A percentile compares a stretch with the other conserved stretches of the same genome.
phyloP scores from a whole-genome alignment of 2,888 invertebrate species.

The Abscondita cerata region DNA sequence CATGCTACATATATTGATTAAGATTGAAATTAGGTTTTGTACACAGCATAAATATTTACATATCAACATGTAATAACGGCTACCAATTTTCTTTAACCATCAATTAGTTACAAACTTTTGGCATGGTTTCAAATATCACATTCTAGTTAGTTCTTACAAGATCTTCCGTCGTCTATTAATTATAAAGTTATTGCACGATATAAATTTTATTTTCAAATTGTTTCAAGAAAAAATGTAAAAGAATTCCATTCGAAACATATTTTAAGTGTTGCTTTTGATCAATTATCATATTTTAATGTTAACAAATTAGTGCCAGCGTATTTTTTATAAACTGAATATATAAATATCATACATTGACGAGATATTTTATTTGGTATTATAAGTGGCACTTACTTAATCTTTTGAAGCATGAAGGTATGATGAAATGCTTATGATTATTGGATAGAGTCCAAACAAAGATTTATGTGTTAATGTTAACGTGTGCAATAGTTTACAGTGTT shows the following conservation, averaged over 20 bases:
- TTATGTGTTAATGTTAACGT: slow-evolving; percentile 6
- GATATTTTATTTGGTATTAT: not conserved
- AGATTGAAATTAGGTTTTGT: no score
- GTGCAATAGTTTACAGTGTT: not conserved
- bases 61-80: no score
- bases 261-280: not conserved
- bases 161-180: slow-evolving; percentile 8
- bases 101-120: slow-evolving; percentile 3
- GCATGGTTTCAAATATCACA: not conserved
- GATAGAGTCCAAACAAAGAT: slow-evolving; percentile 9
- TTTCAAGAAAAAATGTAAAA: not conserved
- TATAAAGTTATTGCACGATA: slow-evolving; percentile 1
- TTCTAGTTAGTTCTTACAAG: slow-evolving; percentile 2
- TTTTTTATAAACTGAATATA: not conserved
- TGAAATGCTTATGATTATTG: slow-evolving; percentile 6
- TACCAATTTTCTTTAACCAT: not conserved
- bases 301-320: not conserved
- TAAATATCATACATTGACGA: not conserved
- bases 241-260: not conserved
- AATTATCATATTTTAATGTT: not conserved
- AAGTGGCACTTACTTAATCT: slow-evolving; percentile 2
- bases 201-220: slow-evolving; percentile 4
- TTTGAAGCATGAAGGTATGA: not conserved
- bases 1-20: no score
- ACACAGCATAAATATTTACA: no score